Evolutionary conservation across 2,113 vertebrate species (phyloP).

Genomic region (Sialia sialis): DNA sequence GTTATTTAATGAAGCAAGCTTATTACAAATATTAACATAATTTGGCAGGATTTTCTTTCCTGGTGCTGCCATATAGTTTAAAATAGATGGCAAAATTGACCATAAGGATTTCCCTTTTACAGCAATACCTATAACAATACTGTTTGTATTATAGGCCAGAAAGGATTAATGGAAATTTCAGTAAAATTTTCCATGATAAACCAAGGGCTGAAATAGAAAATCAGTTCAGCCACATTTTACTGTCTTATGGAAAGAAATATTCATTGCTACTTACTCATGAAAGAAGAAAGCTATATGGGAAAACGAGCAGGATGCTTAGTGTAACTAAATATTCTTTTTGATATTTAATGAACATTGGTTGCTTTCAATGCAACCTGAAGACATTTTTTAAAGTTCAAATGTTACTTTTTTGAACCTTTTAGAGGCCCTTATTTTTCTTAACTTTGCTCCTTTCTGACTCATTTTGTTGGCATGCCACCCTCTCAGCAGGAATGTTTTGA

Average conservation of each 20-base stretch:
- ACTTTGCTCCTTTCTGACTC: neutral
- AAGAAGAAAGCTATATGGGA: neutral
- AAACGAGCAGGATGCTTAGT: neutral
- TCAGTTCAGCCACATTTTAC: neutral
- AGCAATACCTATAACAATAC: constrained; percentile 32
- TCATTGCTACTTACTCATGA: neutral
- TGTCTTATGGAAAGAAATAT: neutral
- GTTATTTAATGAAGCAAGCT: constrained; percentile 18
- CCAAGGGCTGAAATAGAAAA: neutral
- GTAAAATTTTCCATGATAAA: constrained; percentile 23
- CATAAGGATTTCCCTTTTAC: constrained; percentile 15
- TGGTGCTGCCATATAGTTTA: constrained; percentile 2
- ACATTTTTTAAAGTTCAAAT: neutral
- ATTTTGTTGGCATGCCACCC: neutral
- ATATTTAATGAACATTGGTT: neutral
- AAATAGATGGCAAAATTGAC: constrained; percentile 40
- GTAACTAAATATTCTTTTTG: neutral
- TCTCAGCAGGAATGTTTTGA: neutral
- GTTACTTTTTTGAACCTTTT: neutral
- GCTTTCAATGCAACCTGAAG: neutral
- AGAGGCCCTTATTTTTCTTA: neutral
- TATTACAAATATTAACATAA: constrained; percentile 25
- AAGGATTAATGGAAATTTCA: constrained; percentile 36
- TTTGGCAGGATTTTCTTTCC: constrained; percentile 37
- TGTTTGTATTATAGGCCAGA: neutral